Evolutionary conservation across 2,113 vertebrate genomes (phyloP).

Genomic region (Malaclemys terrapin): DNA sequence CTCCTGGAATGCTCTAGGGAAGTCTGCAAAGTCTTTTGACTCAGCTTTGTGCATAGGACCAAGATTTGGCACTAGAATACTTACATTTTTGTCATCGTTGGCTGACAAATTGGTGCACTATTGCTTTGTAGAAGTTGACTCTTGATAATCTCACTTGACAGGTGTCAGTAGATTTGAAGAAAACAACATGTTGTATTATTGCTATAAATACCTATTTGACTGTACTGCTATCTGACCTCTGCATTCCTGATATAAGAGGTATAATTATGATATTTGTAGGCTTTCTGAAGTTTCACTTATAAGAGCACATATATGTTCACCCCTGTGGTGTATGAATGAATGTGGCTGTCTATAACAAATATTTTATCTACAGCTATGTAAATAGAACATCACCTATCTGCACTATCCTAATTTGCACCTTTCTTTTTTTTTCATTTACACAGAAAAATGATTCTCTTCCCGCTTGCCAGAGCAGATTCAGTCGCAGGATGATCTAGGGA

Average conservation of each 20-base stretch:
- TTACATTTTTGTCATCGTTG: background rate
- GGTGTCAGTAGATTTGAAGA: background rate
- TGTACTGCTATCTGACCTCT: background rate
- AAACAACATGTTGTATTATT: background rate
- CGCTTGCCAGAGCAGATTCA: fast-evolving
- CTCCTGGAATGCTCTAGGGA: background rate
- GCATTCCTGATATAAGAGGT: background rate
- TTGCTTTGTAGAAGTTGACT: too few relatives aligned
- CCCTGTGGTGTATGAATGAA: fast-evolving
- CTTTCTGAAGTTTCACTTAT: too few relatives aligned
- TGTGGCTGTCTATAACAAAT: background rate
- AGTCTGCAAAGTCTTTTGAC: background rate
- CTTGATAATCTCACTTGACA: too few relatives aligned
- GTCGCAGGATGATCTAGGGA: background rate
- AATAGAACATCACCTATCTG: background rate
- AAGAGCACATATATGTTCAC: background rate
- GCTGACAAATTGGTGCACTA: too few relatives aligned
- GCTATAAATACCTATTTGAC: background rate
- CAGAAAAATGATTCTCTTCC: background rate
- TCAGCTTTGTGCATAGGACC: background rate
- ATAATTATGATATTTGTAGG: background rate
- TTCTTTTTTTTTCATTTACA: background rate
- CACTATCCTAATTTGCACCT: background rate
- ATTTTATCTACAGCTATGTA: background rate
- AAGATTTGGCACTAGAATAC: background rate